These are phyloP conservation scores for Enteromius fasciolatus DNA, from an alignment of 2,797 vertebrate species.

Conservation along the genomic window DNA sequence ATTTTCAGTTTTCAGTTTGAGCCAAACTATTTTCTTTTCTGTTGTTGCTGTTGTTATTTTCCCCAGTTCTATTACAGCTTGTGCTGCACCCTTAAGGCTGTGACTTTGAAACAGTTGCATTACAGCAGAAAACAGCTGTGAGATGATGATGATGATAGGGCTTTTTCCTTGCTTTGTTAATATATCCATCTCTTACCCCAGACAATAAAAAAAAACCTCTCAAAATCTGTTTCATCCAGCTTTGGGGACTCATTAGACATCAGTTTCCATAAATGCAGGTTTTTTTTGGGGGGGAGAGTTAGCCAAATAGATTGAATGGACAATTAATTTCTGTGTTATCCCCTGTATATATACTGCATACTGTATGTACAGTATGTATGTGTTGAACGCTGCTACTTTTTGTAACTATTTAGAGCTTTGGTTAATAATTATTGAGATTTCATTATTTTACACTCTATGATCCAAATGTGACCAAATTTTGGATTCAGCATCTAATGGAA, in stretches of 20 bases:
- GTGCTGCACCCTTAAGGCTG: conserved; percentile 5
- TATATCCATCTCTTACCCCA: conserved; percentile 2
- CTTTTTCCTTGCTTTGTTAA: not conserved
- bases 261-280: not conserved
- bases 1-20: conserved; percentile 50
- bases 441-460: not conserved
- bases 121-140: conserved; percentile 17
- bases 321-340: not conserved
- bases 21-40: conserved; percentile 18
- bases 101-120: conserved; percentile 1
- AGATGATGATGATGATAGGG: not conserved
- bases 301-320: not conserved
- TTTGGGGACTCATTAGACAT: not conserved
- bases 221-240: not conserved
- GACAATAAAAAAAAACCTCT: not conserved
- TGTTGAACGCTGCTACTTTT: not conserved
- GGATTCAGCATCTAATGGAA: not conserved
- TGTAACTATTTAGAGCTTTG: not conserved
- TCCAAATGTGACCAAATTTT: not conserved
- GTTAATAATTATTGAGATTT: not conserved
- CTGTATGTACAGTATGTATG: not conserved
- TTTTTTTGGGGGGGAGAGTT: not conserved
- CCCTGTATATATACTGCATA: not conserved
- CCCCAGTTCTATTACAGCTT: not conserved
- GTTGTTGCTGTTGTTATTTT: conserved; percentile 12